These are phyloP conservation scores for Drosophila nasuta DNA, from an alignment of 1,140 invertebrate genomes.

Conservation along the genomic window DNA sequence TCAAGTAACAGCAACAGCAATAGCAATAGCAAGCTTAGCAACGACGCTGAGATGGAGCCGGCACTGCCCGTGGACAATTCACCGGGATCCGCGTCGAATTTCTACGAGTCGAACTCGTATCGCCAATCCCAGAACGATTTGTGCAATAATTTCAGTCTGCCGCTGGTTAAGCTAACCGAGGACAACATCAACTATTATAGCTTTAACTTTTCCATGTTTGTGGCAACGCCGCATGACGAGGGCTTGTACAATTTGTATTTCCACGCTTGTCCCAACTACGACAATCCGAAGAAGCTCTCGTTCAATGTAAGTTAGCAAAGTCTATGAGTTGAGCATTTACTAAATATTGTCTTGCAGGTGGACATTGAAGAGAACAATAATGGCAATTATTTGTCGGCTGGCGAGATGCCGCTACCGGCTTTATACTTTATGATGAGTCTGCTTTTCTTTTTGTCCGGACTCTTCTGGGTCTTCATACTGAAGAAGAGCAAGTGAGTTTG, in stretches of 20 bases:
- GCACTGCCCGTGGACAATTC: constrained; percentile 29
- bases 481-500: constrained; percentile 90
- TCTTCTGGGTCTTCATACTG: constrained; percentile 96
- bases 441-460: constrained; percentile 94
- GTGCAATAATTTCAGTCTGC: constrained; percentile 70
- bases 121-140: constrained; percentile 58
- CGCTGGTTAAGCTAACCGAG: constrained; percentile 50
- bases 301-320: constrained; percentile 81
- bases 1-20: neutral
- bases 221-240: constrained; percentile 92
- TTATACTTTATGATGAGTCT: constrained; percentile 96
- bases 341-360: constrained; percentile 86
- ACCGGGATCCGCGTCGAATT: constrained; percentile 12
- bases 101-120: constrained; percentile 41
- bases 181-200: constrained; percentile 69
- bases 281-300: constrained; percentile 72
- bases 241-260: constrained; percentile 98
- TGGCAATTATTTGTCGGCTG: constrained; percentile 97
- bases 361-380: constrained; percentile 94
- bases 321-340: neutral
- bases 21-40: neutral
- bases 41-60: constrained; percentile 30
- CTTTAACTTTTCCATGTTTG: constrained; percentile 90
- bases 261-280: constrained; percentile 94
- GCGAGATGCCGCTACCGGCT: constrained; percentile 97